These are phyloP conservation scores for Tinamus guttatus DNA, from an alignment of 2,113 vertebrate genomes.

Conservation along the genomic window DNA sequence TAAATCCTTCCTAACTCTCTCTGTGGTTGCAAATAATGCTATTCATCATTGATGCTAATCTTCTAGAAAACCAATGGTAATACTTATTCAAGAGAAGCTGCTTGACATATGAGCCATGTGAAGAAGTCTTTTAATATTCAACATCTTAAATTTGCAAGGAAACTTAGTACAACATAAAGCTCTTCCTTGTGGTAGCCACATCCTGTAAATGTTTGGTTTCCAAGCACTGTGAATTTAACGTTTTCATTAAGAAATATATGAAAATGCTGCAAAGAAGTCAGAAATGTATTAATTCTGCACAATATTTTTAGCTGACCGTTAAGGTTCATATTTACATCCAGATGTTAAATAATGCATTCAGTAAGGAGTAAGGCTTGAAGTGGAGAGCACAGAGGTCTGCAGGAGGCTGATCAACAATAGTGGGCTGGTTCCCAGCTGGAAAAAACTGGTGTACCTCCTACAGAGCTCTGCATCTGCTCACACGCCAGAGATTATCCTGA, in stretches of 20 bases:
- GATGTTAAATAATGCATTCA: not conserved
- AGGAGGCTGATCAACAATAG: not conserved
- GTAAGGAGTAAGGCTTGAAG: not conserved
- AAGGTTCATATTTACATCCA: not conserved
- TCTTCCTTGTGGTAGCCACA: not conserved
- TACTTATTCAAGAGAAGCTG: not conserved
- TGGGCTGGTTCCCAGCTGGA: not conserved
- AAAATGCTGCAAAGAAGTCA: not conserved
- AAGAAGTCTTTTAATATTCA: not conserved
- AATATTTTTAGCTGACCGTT: not conserved
- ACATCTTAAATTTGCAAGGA: not conserved
- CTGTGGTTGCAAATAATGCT: not conserved
- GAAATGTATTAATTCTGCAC: not conserved
- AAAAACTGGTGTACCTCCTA: not conserved
- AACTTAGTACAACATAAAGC: not conserved
- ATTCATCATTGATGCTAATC: not conserved
- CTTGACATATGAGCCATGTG: not conserved
- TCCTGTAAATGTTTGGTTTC: no score
- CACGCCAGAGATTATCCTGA: not conserved
- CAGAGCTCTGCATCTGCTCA: not conserved
- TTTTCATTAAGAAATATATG: not conserved
- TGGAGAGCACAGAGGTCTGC: not conserved
- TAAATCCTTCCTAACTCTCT: not conserved
- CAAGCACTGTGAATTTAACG: not conserved
- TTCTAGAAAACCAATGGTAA: not conserved